Evolutionary conservation across 2,888 invertebrate genomes (phyloP), one percentile per base, ranked within the genome.

Genomic region (Chydorus sphaericus): DNA sequence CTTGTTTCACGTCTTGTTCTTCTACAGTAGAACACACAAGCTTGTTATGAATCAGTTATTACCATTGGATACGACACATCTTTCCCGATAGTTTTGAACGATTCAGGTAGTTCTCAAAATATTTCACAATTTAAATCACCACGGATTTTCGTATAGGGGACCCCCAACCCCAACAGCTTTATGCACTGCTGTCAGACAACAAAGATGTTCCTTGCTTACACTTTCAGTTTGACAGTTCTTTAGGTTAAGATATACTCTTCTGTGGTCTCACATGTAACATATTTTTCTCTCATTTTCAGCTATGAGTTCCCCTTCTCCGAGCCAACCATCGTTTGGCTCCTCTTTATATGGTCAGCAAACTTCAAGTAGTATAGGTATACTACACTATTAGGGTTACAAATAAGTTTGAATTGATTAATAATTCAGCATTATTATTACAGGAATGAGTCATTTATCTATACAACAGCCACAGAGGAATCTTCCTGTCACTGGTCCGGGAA

Each of bases 381-480:
- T 38, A 1, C 37, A 26, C 38, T 37, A 38, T 23, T 37, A 26
- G 31, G 33, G 28, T n/a, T 44, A 44, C 44, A 44, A 20, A 14
- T 26, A 44, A 44, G 26, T 44, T 44, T 44, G 44, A 44, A 44
- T 44, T 28, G 28, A 44, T 44, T 44, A 26, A 44, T 28, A 11
- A 44, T 28, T n/a, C n/a, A n/a, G n/a, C n/a, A 11, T 28, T n/a
- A 5, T 1, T 11, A 8, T 50, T 31, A 5, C 49, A 55, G 55
- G 55, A 28, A 48, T 55, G 49, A 36, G 49, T 36, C 55, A 55
- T 49, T 55, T 55, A 31, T 55, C 55, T n/a, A 55, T 87, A 76
- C 84, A 84, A 73, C 83, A 83, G 76, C 82, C 84, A 66, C 86
- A 87, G 73, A 81, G 88, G 77, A 88, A 84, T 78, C 82, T 88